phyloP scores from a whole-genome alignment of 2,113 vertebrate species.

The Neofelis nebulosa region DNA sequence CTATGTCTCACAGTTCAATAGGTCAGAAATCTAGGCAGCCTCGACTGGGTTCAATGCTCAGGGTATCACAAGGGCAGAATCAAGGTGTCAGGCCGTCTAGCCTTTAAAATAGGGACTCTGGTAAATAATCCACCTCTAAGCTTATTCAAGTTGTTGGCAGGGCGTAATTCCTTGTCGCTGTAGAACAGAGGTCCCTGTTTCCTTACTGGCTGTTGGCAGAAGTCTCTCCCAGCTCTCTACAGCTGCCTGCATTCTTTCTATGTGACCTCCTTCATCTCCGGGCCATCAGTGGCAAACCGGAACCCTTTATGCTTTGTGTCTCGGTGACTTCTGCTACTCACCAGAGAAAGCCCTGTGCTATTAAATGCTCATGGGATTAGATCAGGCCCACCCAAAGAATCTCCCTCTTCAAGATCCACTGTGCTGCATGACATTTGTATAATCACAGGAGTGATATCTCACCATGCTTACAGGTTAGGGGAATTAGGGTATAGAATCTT shows the following conservation, averaged over 20 bases:
- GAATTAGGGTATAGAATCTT: neutral
- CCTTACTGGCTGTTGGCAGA: neutral
- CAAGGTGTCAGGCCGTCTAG: neutral
- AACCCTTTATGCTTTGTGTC: neutral
- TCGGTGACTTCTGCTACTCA: neutral
- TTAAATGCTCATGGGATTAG: neutral
- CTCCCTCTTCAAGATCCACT: neutral
- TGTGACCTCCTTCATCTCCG: neutral
- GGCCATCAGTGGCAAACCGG: neutral
- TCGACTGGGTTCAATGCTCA: neutral
- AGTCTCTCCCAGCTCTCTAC: neutral
- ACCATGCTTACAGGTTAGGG: neutral
- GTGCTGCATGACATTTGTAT: neutral
- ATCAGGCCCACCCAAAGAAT: neutral
- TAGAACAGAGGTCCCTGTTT: neutral
- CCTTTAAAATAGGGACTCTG: neutral
- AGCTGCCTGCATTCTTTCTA: neutral
- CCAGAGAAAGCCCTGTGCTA: neutral
- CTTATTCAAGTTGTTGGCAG: neutral
- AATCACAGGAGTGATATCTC: neutral
- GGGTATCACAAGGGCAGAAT: neutral
- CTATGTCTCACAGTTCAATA: neutral
- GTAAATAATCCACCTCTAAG: neutral
- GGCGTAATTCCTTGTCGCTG: neutral
- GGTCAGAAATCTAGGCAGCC: neutral